Conservation (phyloP, 2,113 vertebrate species). For the Laticauda laticaudata region DNA sequence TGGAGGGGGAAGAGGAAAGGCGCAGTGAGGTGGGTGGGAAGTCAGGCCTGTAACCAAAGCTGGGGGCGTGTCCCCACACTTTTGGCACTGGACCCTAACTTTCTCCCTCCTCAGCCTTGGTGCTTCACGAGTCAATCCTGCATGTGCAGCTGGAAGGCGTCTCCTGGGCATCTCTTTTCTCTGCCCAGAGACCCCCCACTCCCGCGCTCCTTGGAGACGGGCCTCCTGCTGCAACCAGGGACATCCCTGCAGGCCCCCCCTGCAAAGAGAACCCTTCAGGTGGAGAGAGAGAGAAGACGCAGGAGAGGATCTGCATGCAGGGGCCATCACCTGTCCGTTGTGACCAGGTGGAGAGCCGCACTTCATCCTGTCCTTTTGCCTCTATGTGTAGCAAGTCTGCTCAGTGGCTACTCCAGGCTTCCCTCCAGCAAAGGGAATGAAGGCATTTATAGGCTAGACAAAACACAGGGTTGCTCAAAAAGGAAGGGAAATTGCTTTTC, state of each 20-base stretch:
- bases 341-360: not conserved
- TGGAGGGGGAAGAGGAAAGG: not conserved
- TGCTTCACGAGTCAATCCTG: too few relatives aligned
- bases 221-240: too few relatives aligned
- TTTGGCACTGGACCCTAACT: not conserved
- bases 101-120: not conserved
- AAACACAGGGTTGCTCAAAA: rapidly evolving
- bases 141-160: not conserved
- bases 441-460: not conserved
- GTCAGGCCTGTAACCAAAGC: not conserved
- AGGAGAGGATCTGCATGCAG: not conserved
- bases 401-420: not conserved
- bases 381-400: not conserved
- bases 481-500: not conserved
- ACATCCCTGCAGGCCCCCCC: too few relatives aligned
- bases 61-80: too few relatives aligned
- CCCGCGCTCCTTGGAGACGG: not conserved
- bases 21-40: not conserved
- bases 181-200: too few relatives aligned
- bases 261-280: too few relatives aligned
- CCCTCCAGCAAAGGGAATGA: rapidly evolving
- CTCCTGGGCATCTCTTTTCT: not conserved
- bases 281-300: not conserved
- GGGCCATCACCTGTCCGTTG: not conserved
- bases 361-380: not conserved